These are phyloP conservation scores for Prinia subflava DNA, from an alignment of 2,113 vertebrate genomes.

Conservation along the genomic window DNA sequence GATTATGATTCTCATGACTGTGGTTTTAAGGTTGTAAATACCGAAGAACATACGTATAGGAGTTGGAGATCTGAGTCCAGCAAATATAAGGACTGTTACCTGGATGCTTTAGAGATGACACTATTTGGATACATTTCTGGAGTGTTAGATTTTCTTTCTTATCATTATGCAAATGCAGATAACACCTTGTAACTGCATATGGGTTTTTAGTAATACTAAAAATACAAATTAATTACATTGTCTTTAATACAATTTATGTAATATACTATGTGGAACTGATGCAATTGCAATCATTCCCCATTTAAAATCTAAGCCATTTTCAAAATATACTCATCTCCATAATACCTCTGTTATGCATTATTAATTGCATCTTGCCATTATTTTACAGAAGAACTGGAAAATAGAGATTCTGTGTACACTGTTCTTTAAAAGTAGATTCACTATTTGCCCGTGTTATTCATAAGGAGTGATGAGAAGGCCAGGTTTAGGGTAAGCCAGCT, in stretches of 20 bases:
- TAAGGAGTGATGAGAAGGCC: neutral
- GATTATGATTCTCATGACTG: neutral
- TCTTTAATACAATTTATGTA: neutral
- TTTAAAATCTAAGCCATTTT: neutral
- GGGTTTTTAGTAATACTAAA: neutral
- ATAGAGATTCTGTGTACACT: neutral
- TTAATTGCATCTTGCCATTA: neutral
- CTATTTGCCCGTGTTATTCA: neutral
- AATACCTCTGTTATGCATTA: neutral
- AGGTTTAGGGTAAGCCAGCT: neutral
- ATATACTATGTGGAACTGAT: neutral
- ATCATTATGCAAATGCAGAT: neutral
- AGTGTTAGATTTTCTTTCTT: neutral
- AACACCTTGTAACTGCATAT: neutral
- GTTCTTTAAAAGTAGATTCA: neutral
- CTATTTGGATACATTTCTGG: neutral
- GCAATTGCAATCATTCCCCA: neutral
- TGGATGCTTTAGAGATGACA: neutral
- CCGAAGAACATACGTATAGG: rapidly evolving
- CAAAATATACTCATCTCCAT: neutral
- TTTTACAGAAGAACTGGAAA: neutral
- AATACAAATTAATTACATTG: neutral
- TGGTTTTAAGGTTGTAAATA: neutral
- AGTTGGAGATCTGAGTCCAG: neutral
- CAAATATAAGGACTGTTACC: neutral